These are phyloP conservation scores for Balearica regulorum DNA, from an alignment of 2,797 vertebrate species.

Conservation along the genomic window DNA sequence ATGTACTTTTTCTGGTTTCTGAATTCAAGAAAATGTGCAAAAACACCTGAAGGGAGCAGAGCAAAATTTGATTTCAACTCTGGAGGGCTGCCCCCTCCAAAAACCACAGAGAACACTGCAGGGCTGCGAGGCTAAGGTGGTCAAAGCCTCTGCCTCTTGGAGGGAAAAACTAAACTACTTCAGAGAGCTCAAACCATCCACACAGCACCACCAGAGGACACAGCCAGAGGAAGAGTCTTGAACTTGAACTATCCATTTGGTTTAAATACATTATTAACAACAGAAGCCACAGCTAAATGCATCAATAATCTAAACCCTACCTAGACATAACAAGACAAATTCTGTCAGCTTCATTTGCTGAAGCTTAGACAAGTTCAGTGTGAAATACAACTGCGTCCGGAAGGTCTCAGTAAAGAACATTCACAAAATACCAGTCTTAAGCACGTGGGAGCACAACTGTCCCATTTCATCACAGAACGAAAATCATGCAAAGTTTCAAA, in stretches of 20 bases:
- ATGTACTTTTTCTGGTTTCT: not conserved
- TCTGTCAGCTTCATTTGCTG: not conserved
- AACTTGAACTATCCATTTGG: not conserved
- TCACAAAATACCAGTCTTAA: not conserved
- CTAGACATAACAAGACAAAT: not conserved
- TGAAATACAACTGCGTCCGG: not conserved
- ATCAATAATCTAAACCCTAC: not conserved
- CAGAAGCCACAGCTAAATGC: not conserved
- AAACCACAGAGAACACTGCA: not conserved
- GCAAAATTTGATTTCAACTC: not conserved
- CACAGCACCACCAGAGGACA: not conserved
- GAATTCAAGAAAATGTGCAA: not conserved
- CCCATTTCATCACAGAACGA: not conserved
- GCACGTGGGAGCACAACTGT: not conserved
- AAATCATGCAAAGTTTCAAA: not conserved
- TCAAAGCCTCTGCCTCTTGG: not conserved
- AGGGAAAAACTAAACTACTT: not conserved
- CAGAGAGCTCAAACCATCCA: not conserved
- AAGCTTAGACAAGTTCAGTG: not conserved
- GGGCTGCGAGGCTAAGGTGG: not conserved
- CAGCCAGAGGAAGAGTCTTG: not conserved
- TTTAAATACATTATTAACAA: not conserved
- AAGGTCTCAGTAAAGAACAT: not conserved
- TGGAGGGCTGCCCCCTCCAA: not conserved
- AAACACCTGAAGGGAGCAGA: not conserved